phyloP scores from a whole-genome alignment of 2,797 vertebrate species.

The Epinephelus malabaricus region DNA sequence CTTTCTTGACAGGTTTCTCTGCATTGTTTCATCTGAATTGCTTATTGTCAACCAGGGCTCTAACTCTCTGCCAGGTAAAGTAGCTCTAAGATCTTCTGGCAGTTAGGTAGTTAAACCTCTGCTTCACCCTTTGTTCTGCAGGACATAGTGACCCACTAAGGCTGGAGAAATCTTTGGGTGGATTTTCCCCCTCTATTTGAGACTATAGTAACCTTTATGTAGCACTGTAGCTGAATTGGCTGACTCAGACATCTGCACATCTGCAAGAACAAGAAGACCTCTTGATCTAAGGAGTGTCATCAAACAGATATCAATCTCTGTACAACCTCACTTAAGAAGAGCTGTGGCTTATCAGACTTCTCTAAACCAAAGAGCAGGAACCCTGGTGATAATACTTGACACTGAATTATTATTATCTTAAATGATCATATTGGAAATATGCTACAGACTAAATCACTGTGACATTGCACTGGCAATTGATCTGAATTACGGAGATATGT shows the following conservation, averaged over 20 bases:
- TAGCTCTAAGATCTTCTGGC: not conserved
- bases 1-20: constrained; percentile 8
- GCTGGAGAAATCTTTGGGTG: not conserved
- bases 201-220: constrained; percentile 22
- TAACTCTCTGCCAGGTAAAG: not conserved
- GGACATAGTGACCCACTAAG: not conserved
- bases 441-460: too few relatives aligned
- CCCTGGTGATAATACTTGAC: not conserved
- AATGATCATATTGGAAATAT: not conserved
- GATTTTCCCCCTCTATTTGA: constrained; percentile 2
- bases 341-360: constrained; percentile 9
- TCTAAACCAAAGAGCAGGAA: not conserved
- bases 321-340: not conserved
- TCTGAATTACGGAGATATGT: too few relatives aligned
- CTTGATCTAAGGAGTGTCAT: constrained; percentile 14
- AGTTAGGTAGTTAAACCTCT: not conserved
- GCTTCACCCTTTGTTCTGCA: not conserved
- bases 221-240: constrained; percentile 16
- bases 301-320: constrained; percentile 20
- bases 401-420: not conserved
- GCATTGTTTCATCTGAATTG: constrained; percentile 17
- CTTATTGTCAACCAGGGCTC: not conserved
- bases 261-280: constrained; percentile 29
- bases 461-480: too few relatives aligned
- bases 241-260: constrained; percentile 41